These are phyloP conservation scores for Enteromius fasciolatus DNA, from an alignment of 2,797 vertebrate genomes.

Conservation along the genomic window DNA sequence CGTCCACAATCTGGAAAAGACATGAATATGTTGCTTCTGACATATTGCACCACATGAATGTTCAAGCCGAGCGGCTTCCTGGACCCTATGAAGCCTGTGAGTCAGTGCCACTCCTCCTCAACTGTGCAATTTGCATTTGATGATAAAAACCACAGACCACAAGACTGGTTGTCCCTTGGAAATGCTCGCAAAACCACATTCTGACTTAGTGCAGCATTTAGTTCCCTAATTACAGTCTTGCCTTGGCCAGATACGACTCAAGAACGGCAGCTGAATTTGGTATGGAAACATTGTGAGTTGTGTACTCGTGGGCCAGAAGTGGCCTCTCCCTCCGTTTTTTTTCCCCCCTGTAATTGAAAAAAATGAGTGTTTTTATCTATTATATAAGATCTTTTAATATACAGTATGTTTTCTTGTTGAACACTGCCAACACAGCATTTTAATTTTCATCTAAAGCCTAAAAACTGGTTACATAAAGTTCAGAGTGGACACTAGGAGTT, in stretches of 20 bases:
- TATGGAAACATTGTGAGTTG: conserved; percentile 81
- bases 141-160: conserved; percentile 84
- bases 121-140: conserved; percentile 85
- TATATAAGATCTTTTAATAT: conserved; percentile 66
- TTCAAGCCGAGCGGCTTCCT: conserved; percentile 78
- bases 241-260: conserved; percentile 71
- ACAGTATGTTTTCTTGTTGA: conserved; percentile 40
- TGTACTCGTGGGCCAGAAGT: conserved; percentile 57
- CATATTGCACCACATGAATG: conserved; percentile 77
- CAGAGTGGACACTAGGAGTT: conserved; percentile 54
- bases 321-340: conserved; percentile 51
- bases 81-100: conserved; percentile 79
- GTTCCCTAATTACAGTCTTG: conserved; percentile 81
- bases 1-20: conserved; percentile 75
- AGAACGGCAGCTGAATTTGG: conserved; percentile 76
- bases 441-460: conserved; percentile 70
- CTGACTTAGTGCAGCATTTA: conserved; percentile 83
- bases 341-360: conserved; percentile 64
- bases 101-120: conserved; percentile 81
- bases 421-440: conserved; percentile 58
- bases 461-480: conserved; percentile 62
- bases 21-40: conserved; percentile 76
- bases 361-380: conserved; percentile 49
- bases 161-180: conserved; percentile 83
- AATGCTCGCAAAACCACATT: conserved; percentile 78